A percentile compares a stretch with the other conserved stretches of the same genome.
phyloP scores from a whole-genome alignment of 2,113 vertebrate species.

The Apodemus speciosus region DNA sequence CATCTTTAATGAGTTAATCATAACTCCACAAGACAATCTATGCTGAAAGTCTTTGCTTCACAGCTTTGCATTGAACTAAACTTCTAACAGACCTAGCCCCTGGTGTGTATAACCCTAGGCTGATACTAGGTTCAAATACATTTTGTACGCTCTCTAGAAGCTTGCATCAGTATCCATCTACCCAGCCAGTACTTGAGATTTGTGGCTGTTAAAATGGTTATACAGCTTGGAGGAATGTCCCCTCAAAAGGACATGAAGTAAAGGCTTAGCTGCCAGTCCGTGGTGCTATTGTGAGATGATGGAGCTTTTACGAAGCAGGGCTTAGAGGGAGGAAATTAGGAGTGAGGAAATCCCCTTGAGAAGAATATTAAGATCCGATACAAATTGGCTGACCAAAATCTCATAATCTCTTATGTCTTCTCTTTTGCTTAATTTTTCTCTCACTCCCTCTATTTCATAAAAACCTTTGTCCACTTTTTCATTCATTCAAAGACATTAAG shows the following conservation, averaged over 20 bases:
- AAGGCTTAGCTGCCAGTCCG: background rate
- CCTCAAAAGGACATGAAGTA: background rate
- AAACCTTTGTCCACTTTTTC: conserved; percentile 33
- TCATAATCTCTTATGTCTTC: background rate
- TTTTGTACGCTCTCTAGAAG: background rate
- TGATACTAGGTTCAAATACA: background rate
- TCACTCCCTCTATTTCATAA: background rate
- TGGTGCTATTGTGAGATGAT: background rate
- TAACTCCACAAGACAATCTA: conserved; percentile 47
- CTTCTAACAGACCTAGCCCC: background rate
- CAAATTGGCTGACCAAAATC: conserved; percentile 11
- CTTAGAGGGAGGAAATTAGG: background rate
- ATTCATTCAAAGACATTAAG: conserved; percentile 15
- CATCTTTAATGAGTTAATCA: conserved; percentile 60
- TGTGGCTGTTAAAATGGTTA: background rate
- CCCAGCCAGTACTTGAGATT: background rate
- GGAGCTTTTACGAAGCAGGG: background rate
- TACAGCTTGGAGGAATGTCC: background rate
- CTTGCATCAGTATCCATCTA: background rate
- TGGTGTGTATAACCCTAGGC: background rate
- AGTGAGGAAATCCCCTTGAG: background rate
- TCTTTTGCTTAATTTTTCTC: conserved; percentile 11
- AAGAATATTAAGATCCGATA: background rate
- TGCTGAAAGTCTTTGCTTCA: conserved; percentile 32
- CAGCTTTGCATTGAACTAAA: conserved; percentile 16